A percentile compares a stretch with the other conserved stretches of the same genome.
Conservation (phyloP, 2,888 invertebrate species). For the Nipponacmea schrenckii region DNA sequence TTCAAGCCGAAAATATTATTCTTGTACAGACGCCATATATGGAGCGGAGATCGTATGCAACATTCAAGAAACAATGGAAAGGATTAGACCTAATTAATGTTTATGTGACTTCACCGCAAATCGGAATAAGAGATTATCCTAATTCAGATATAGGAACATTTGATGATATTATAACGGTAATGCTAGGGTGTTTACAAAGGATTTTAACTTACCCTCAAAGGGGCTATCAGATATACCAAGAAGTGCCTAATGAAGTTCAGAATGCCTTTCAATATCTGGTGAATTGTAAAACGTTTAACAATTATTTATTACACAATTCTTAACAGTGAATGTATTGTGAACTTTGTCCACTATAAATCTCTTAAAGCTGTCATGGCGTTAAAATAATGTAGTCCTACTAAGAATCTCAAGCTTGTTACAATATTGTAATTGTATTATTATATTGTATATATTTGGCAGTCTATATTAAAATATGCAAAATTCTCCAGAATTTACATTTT, state of each 20-base stretch:
- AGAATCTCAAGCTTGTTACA: too few species aligned
- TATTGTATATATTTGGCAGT: too few species aligned
- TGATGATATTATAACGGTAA: constrained; percentile 41
- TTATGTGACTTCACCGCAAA: constrained; percentile 53
- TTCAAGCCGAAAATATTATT: constrained; percentile 37
- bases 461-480: too few species aligned
- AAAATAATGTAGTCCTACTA: too few species aligned
- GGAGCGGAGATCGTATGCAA: constrained; percentile 56
- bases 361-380: too few species aligned
- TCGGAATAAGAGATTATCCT: constrained; percentile 48
- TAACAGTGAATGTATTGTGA: too few species aligned
- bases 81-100: constrained; percentile 34
- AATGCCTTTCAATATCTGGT: constrained; percentile 31
- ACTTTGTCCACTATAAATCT: too few species aligned
- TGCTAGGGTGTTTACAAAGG: constrained; percentile 52
- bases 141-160: constrained; percentile 41
- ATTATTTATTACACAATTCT: neutral
- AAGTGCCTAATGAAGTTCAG: constrained; percentile 43
- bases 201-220: constrained; percentile 46
- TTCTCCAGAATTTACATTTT: too few species aligned
- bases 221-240: constrained; percentile 52
- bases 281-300: neutral
- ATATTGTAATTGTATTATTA: too few species aligned
- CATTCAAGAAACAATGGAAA: constrained; percentile 61
- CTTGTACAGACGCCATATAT: constrained; percentile 60